Evolutionary conservation across 2,797 vertebrate genomes (phyloP), one percentile per base, ranked within the genome.

Genomic region (Lycodopsis pacificus): DNA sequence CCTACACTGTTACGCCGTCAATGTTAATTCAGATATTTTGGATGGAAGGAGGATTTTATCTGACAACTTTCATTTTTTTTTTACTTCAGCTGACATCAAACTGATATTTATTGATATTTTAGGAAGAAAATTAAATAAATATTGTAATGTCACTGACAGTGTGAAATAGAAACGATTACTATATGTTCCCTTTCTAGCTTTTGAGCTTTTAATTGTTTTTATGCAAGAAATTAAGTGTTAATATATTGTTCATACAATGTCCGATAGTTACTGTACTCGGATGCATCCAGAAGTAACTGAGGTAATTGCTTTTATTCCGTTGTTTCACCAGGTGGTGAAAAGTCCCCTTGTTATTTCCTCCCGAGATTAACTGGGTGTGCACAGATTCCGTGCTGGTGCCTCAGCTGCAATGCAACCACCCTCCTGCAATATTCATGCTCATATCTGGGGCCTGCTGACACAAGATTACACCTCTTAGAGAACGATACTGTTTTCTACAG

Each of bases 381-480:
- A 82, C 54, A 73, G 54, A 78, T 69, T 78, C 53, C 76, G 69
- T 78, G 64, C 59, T 82, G 80, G 71, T 86, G 81, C 69, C 71
- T 89, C 81, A 82, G 84, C 82, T 85, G 77, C 79, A 80, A 65
- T 76, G 51, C 57, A 83, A 58, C 67, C 71, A 22, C 57, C 80
- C 79, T 84, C 61, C 63, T 88, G 42, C 75, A 91, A 87, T 88
- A 89, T 86, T 90, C 80, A 88, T 86, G 80, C 36, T 77, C 69
- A 74, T 75, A 85, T 84, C 66, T 71, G 53, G 62, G 67, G 46
- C 72, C 75, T 0, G 51, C 74, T 84, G 81, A 86, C 77, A 71
- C 54, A 78, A 85, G 84, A 89, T 80, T 81, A 81, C 65, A 77
- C 70, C 72, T 79, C 77, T 84, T 79, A 81, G 53, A 56, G 73